Evolutionary conservation across 2,113 vertebrate genomes (phyloP).

Genomic region (Lates calcarifer): DNA sequence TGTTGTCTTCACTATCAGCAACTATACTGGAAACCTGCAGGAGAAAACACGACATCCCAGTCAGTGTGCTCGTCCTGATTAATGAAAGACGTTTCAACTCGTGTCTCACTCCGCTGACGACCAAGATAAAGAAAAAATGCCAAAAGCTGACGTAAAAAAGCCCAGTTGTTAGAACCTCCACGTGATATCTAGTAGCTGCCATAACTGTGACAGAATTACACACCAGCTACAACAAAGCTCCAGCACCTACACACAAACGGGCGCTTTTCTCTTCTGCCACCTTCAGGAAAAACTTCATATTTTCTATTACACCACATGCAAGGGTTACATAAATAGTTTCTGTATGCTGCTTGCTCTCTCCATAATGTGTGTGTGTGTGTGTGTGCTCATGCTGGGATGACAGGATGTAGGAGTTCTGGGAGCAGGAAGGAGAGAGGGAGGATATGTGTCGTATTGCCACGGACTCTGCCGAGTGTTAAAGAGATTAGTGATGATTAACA

Average conservation of each 20-base stretch:
- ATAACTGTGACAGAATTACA: neutral
- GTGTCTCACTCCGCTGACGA: too few relatives aligned
- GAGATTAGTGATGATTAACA: slow-evolving; percentile 25
- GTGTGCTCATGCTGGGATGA: neutral
- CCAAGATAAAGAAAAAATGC: too few relatives aligned
- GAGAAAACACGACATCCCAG: too few relatives aligned
- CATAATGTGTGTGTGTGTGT: neutral
- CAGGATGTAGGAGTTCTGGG: neutral
- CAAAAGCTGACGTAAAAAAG: neutral
- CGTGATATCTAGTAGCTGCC: neutral
- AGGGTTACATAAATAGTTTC: too few relatives aligned
- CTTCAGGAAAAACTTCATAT: neutral
- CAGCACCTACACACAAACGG: too few relatives aligned
- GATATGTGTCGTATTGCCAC: neutral
- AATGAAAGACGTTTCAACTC: too few relatives aligned
- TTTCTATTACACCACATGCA: neutral
- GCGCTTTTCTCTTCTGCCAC: neutral
- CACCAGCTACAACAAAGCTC: too few relatives aligned
- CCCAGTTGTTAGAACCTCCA: neutral
- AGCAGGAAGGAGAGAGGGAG: too few relatives aligned
- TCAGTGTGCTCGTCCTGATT: too few relatives aligned
- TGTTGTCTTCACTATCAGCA: too few relatives aligned
- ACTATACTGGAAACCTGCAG: too few relatives aligned
- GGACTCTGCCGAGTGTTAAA: neutral
- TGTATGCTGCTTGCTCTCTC: too few relatives aligned